Evolutionary conservation across 2,888 invertebrate genomes (phyloP).

Genomic region (Dendrolimus houi): DNA sequence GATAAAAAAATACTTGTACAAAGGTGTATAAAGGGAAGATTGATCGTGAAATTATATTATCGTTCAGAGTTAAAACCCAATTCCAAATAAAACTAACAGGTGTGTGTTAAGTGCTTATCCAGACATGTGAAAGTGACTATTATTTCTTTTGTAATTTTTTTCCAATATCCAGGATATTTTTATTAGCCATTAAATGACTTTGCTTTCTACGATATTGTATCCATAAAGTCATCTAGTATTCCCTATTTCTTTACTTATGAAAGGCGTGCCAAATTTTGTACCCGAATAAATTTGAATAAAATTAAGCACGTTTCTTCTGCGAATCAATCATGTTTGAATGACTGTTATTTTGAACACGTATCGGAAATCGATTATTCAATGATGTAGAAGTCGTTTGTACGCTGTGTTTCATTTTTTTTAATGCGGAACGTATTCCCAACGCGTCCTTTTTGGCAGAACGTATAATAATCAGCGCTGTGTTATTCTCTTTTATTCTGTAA

Average conservation of each 20-base stretch:
- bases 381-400: background rate
- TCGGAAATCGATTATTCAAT: background rate
- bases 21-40: too few species aligned
- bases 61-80: conserved; percentile 7
- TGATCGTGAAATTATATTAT: background rate
- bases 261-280: background rate
- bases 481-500: background rate
- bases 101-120: conserved; percentile 28
- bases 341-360: background rate
- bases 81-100: conserved; percentile 16
- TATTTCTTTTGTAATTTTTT: conserved; percentile 10
- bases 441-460: background rate
- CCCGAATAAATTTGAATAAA: background rate
- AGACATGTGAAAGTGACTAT: conserved; percentile 36
- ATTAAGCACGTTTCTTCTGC: background rate
- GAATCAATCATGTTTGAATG: background rate
- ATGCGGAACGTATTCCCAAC: background rate
- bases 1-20: too few species aligned
- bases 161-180: background rate
- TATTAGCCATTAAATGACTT: background rate
- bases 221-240: too few species aligned
- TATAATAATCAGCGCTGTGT: background rate
- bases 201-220: too few species aligned
- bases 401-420: background rate
- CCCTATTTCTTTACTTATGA: too few species aligned